Base-by-base conservation (phyloP, 2,888 invertebrate species). In the Metellina segmentata region DNA sequence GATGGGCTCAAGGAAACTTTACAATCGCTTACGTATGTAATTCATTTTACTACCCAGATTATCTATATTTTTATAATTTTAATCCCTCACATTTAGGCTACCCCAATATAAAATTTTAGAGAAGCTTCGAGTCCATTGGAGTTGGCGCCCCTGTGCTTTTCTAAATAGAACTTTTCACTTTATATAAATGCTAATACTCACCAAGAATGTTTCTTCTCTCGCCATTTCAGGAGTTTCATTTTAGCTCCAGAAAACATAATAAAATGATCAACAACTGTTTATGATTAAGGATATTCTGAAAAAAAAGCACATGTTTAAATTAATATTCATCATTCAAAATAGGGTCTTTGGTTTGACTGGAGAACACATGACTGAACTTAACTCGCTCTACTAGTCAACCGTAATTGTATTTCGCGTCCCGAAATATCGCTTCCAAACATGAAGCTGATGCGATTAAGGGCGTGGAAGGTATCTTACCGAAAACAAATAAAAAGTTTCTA, bases 201-300 rank as follows among this genome's bases (percentile, higher is more conserved):
- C 90, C 86, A 81, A 7, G 81, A 74, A 19, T 49, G 75, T 74
- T 86, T 90, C 70, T 77, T 90, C n/a, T 81, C 86, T 81, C 81
- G 53, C 90, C 90, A 90, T 86, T 90, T 86, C 48, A 86, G 48
- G 8, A 86, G 51, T 34, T 78, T 48, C 81, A 86, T 85, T 48
- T 90, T 90, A 49, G 90, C 90, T 71, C 81, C 90, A 75, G 90
- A 86, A 82, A 90, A 90, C 86, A 90, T 90, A 85, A 61, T 74
- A 53, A 9, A 49, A 13, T 19, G n/a, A n/a, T 19, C 49, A 19
- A 71, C 51, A 7, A 34, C 34, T 34, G 34, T 34, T 34, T 34
- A 34, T 34, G 74, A 19, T 71, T 11, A n/a, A 13, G 53, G 20
- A 70, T 19, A 51, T 51, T 34, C 70, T 52, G 70, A 72, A 52